phyloP scores from a whole-genome alignment of 2,113 vertebrate genomes.

The Oncorhynchus tshawytscha region DNA sequence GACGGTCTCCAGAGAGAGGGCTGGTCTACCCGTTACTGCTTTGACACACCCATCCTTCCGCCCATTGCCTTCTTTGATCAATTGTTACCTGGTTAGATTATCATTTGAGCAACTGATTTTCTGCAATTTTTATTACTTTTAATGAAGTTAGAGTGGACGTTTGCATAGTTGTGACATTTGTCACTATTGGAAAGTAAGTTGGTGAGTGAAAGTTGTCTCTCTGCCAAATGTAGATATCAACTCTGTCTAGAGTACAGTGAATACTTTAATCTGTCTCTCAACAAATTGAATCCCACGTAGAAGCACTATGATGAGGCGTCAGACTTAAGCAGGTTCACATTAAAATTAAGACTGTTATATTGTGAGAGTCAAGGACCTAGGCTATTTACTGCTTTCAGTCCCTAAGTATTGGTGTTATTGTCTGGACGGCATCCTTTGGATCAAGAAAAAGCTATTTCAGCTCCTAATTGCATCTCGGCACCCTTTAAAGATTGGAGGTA shows the following conservation, averaged over 20 bases:
- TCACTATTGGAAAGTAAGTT: constrained; percentile 5
- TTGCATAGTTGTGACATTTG: constrained; percentile 1
- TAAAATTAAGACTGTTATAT: too few species aligned
- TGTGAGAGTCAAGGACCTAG: not conserved
- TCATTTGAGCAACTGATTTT: not conserved
- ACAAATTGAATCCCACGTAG: not conserved
- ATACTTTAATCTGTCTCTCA: not conserved
- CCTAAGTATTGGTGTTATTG: not conserved
- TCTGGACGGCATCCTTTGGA: not conserved
- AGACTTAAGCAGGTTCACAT: not conserved
- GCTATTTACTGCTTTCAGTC: not conserved
- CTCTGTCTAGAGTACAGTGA: not conserved
- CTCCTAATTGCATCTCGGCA: not conserved
- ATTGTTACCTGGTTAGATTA: not conserved
- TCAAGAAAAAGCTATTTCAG: not conserved
- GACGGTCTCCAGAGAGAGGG: not conserved
- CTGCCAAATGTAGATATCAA: not conserved
- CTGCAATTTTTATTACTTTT: constrained; percentile 6
- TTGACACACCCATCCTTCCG: not conserved
- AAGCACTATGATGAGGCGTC: not conserved
- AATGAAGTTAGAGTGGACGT: not conserved
- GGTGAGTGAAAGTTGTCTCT: not conserved
- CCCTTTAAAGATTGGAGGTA: not conserved
- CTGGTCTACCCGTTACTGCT: not conserved
- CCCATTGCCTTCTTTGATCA: constrained; percentile 9